These are phyloP conservation scores for Atta cephalotes DNA, from an alignment of 1,140 invertebrate species.

Conservation along the genomic window DNA sequence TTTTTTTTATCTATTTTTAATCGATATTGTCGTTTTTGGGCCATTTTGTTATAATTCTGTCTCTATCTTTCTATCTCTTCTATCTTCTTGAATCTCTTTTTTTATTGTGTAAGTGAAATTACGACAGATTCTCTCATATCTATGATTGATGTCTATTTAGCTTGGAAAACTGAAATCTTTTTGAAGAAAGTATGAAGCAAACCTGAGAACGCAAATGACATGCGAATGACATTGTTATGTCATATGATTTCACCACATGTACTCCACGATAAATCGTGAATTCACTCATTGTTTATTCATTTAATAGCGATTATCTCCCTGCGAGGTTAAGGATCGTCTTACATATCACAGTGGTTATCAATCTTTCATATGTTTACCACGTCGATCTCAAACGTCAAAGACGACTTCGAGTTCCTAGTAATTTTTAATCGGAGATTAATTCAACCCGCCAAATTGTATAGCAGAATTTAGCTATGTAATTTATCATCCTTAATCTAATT, in stretches of 20 bases:
- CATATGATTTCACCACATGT: slow-evolving; percentile 11
- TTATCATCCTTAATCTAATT: background rate
- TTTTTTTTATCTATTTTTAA: background rate
- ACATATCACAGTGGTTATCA: slow-evolving; percentile 37
- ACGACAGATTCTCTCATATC: background rate
- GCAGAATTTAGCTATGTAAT: background rate
- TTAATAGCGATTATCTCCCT: slow-evolving; percentile 36
- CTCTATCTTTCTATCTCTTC: background rate
- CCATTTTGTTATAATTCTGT: background rate
- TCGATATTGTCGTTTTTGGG: background rate
- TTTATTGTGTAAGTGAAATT: background rate
- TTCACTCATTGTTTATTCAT: slow-evolving; percentile 29
- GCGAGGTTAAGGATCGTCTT: slow-evolving; percentile 32
- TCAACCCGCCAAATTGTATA: background rate
- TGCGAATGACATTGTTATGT: background rate
- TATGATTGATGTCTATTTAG: background rate
- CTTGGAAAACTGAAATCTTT: background rate
- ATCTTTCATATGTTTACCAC: background rate
- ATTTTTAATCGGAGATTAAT: background rate
- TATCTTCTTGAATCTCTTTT: background rate
- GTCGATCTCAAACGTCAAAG: background rate
- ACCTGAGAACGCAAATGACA: background rate
- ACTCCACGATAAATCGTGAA: slow-evolving; percentile 11
- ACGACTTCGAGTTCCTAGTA: background rate
- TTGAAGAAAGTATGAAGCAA: background rate